Percentiles rank a stretch among this genome's conserved stretches.
phyloP scores from a whole-genome alignment of 2,888 invertebrate genomes.

The Diploptera punctata region DNA sequence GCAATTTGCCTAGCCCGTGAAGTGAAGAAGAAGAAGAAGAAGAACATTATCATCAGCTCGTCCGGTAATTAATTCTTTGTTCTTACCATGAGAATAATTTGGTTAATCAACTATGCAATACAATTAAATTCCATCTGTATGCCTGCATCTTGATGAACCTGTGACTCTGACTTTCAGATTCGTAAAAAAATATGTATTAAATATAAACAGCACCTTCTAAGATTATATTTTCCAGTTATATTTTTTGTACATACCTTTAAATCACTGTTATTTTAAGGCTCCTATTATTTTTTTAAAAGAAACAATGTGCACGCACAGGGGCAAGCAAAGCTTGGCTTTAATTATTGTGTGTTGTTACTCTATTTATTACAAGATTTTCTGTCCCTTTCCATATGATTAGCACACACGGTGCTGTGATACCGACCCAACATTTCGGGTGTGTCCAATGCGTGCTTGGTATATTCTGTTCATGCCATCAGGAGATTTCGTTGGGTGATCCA shows the following conservation, averaged over 20 bases:
- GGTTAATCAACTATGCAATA: too few relatives aligned
- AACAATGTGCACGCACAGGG: background rate
- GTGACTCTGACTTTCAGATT: too few relatives aligned
- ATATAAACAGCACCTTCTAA: too few relatives aligned
- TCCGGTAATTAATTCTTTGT: too few relatives aligned
- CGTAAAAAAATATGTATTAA: too few relatives aligned
- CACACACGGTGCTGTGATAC: background rate
- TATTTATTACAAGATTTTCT: background rate
- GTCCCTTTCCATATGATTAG: background rate
- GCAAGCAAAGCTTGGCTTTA: background rate
- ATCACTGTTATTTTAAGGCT: background rate
- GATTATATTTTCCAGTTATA: too few relatives aligned
- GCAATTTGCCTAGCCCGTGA: too few relatives aligned
- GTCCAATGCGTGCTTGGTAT: slow-evolving; percentile 7
- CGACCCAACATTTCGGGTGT: background rate
- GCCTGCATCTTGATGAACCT: too few relatives aligned
- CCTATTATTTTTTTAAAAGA: background rate
- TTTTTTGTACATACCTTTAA: background rate
- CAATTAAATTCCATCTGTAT: too few relatives aligned
- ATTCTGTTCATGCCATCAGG: slow-evolving; percentile 19
- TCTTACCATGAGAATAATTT: too few relatives aligned
- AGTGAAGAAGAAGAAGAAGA: too few relatives aligned
- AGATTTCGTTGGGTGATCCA: slow-evolving; percentile 18
- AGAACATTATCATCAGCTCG: too few relatives aligned
- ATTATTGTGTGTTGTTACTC: background rate